These are phyloP conservation scores for Gerris lacustris DNA, from an alignment of 2,888 invertebrate species.

Conservation along the genomic window DNA sequence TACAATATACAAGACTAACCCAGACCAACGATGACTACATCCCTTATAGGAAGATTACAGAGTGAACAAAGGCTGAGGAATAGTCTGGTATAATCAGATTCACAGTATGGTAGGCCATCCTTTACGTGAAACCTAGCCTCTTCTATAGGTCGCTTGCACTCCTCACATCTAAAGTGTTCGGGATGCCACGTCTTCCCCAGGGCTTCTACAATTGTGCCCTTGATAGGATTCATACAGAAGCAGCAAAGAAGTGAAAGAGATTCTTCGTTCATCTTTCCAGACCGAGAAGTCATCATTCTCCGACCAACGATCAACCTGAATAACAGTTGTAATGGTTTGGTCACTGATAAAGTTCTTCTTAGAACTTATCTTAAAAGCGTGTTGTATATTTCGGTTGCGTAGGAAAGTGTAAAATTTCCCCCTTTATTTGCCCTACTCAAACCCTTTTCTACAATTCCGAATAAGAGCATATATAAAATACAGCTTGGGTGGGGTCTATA, in stretches of 20 bases:
- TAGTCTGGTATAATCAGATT: slow-evolving; percentile 48
- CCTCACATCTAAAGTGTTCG: slow-evolving; percentile 48
- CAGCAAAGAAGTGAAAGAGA: slow-evolving; percentile 47
- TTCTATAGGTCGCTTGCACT: slow-evolving; percentile 47
- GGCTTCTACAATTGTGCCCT: slow-evolving; percentile 53
- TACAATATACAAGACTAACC: neutral
- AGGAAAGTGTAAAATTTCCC: no score
- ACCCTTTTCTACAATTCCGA: no score
- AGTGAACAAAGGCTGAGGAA: slow-evolving; percentile 50
- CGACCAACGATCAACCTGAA: no score
- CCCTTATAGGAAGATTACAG: slow-evolving; percentile 49
- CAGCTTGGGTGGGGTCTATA: no score
- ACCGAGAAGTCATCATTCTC: no score
- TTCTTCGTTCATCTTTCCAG: no score
- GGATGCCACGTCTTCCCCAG: slow-evolving; percentile 50
- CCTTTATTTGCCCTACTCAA: no score
- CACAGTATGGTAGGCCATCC: slow-evolving; percentile 49
- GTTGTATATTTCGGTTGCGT: no score
- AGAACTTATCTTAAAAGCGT: no score
- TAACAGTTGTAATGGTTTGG: no score
- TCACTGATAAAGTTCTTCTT: no score
- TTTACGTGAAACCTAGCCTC: slow-evolving; percentile 49
- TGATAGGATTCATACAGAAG: slow-evolving; percentile 67
- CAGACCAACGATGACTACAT: slow-evolving; percentile 36
- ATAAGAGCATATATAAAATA: no score